Conservation (phyloP, 2,113 vertebrate species). For the Pardalotus punctatus region DNA sequence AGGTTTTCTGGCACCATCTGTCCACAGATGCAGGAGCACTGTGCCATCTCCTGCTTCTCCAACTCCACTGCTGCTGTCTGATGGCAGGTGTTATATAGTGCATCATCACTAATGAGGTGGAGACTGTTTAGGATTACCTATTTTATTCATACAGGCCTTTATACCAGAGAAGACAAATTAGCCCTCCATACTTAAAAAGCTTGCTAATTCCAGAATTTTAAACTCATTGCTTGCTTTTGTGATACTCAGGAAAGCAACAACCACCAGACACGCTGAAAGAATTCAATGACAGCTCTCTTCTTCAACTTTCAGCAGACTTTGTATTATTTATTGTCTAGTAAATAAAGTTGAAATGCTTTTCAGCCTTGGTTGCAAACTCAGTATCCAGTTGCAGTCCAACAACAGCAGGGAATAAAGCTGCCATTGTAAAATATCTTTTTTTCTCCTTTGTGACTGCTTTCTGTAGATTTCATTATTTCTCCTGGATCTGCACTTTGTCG, state of each 20-base stretch:
- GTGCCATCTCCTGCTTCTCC: neutral
- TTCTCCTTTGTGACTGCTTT: constrained; percentile 27
- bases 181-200: neutral
- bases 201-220: neutral
- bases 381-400: constrained; percentile 18
- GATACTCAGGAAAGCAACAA: constrained; percentile 2
- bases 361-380: constrained; percentile 47
- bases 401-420: constrained; percentile 62
- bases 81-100: neutral
- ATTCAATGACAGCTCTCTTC: constrained; percentile 5
- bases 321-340: constrained; percentile 61
- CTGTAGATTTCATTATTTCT: constrained; percentile 57
- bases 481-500: constrained; percentile 31
- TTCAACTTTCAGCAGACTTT: constrained; percentile 9
- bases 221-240: neutral
- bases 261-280: neutral
- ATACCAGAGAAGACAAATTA: neutral
- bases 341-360: constrained; percentile 62
- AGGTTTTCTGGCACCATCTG: neutral
- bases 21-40: neutral
- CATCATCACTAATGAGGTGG: neutral
- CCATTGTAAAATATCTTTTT: constrained; percentile 29
- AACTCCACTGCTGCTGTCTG: neutral
- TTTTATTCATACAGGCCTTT: neutral
- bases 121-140: neutral